These are phyloP conservation scores for Gavialis gangeticus DNA, from an alignment of 2,113 vertebrate genomes.

Conservation along the genomic window DNA sequence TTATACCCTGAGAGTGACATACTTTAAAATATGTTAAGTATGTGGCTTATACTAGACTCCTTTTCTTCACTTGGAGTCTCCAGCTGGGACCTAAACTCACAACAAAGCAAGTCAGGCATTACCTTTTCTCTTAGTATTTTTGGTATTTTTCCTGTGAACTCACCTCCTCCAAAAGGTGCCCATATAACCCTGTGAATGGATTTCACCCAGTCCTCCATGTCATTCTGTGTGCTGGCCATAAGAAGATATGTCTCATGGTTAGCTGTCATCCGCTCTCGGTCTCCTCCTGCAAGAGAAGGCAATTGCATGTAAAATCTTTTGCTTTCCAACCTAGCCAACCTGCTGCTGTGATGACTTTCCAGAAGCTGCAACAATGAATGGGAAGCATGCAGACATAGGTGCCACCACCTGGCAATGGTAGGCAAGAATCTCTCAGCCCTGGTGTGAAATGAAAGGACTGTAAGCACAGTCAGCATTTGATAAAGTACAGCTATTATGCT, in stretches of 20 bases:
- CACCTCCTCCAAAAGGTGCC: constrained; percentile 98
- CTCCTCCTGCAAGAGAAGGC: constrained; percentile 85
- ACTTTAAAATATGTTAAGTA: not conserved
- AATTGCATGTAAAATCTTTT: constrained; percentile 20
- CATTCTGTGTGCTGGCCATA: constrained; percentile 98
- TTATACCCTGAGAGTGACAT: too few species aligned
- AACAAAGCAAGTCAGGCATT: not conserved
- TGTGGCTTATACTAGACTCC: not conserved
- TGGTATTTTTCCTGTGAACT: constrained; percentile 59
- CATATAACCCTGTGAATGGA: constrained; percentile 98
- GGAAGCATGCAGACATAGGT: not conserved
- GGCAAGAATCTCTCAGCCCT: not conserved
- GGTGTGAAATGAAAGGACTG: constrained; percentile 33
- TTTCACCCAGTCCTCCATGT: constrained; percentile 99
- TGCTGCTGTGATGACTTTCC: not conserved
- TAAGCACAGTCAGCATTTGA: constrained; percentile 34
- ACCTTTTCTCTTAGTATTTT: not conserved
- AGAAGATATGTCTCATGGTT: constrained; percentile 99
- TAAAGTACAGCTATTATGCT: constrained; percentile 50
- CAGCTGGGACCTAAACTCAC: not conserved
- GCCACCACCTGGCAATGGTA: not conserved
- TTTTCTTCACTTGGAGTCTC: not conserved
- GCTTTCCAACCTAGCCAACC: not conserved
- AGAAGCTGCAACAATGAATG: not conserved
- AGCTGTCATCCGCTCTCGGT: constrained; percentile 97